Evolutionary conservation across 2,113 vertebrate species (phyloP).

Genomic region (Ancistrus triradiatus): DNA sequence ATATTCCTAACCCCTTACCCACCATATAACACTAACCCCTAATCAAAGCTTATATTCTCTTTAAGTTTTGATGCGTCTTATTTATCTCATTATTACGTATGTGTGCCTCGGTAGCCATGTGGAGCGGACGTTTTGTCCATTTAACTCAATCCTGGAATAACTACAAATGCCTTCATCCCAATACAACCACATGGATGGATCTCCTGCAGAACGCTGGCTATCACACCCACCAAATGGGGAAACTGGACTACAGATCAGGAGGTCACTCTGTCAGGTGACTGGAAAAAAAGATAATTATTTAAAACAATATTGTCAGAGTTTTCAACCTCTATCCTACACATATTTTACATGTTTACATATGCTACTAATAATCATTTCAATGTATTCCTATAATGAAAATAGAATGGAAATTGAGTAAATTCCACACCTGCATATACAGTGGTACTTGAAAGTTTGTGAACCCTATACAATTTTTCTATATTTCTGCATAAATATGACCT

Average conservation of each 20-base stretch:
- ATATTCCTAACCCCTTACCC: too few relatives aligned
- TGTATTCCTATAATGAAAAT: too few relatives aligned
- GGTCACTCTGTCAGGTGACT: conserved; percentile 89
- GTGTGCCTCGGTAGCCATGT: conserved; percentile 76
- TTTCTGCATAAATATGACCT: too few relatives aligned
- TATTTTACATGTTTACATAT: too few relatives aligned
- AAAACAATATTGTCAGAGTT: too few relatives aligned
- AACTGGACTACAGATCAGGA: conserved; percentile 89
- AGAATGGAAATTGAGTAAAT: too few relatives aligned
- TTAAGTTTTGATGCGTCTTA: neutral
- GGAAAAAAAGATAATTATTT: neutral
- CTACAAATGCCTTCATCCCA: conserved; percentile 85
- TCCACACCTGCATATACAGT: too few relatives aligned
- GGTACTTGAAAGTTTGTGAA: too few relatives aligned
- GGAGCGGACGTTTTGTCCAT: conserved; percentile 93
- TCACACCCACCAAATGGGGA: conserved; percentile 78
- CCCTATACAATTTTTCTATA: too few relatives aligned
- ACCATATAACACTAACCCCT: too few relatives aligned
- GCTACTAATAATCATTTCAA: too few relatives aligned
- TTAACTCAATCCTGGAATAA: conserved; percentile 97
- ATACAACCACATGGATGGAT: conserved; percentile 91
- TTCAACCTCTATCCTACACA: too few relatives aligned
- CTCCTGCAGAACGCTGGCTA: conserved; percentile 80
- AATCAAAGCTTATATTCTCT: neutral
- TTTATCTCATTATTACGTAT: neutral